Conservation (phyloP, 2,797 vertebrate species). For the Sebastes oblongus region DNA sequence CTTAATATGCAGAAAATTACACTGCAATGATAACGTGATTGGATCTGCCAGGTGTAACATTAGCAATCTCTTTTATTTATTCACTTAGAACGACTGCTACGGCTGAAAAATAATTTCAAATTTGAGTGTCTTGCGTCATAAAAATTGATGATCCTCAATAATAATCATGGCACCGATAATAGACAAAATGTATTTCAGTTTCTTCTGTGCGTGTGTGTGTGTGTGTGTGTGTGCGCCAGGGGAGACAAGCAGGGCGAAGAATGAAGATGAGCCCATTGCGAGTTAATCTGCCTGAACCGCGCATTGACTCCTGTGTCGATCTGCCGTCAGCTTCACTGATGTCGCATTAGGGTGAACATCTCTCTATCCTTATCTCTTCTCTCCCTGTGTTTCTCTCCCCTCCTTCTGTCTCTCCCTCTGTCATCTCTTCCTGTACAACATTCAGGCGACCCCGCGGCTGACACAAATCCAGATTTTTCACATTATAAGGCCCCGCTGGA, state of each 20-base stretch:
- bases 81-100: neutral
- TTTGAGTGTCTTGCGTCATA: neutral
- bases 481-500: neutral
- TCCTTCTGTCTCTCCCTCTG: neutral
- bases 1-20: slow-evolving; percentile 35
- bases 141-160: slow-evolving; percentile 16
- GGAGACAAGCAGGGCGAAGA: slow-evolving; percentile 41
- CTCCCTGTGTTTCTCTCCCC: neutral
- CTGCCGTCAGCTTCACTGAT: slow-evolving; percentile 24
- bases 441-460: neutral
- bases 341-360: slow-evolving; percentile 40
- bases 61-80: neutral
- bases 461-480: slow-evolving; percentile 13
- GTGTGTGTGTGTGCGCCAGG: neutral
- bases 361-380: slow-evolving; percentile 13
- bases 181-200: neutral
- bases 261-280: slow-evolving; percentile 62
- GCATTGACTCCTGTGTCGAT: slow-evolving; percentile 31
- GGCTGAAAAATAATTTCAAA: neutral
- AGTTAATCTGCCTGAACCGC: slow-evolving; percentile 56
- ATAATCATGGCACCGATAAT: neutral
- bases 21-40: slow-evolving; percentile 1
- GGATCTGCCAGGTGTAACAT: slow-evolving; percentile 27
- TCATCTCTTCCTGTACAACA: neutral
- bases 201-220: neutral